Conservation (phyloP, 2,113 vertebrate species). For the Toxotes jaculatrix region DNA sequence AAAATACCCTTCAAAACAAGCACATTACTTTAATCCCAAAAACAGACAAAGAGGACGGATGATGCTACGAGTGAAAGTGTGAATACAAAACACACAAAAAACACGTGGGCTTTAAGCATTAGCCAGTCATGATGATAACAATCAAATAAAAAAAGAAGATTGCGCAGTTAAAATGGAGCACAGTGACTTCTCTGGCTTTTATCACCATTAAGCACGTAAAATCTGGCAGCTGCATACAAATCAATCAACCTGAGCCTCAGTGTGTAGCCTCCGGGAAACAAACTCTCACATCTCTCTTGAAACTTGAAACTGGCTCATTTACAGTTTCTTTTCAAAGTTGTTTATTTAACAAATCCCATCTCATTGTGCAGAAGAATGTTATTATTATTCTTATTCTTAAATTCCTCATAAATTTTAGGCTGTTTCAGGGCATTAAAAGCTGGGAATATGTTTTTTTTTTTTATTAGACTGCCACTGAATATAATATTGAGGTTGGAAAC, state of each 20-base stretch:
- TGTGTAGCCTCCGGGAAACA: not conserved
- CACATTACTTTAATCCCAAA: not conserved
- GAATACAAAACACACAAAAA: not conserved
- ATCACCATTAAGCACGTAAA: not conserved
- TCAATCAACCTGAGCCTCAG: slow-evolving; percentile 17
- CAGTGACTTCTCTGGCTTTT: not conserved
- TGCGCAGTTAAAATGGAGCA: not conserved
- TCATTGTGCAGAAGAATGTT: not conserved
- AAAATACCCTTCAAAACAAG: not conserved
- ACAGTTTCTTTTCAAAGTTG: not conserved
- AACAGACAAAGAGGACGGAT: not conserved
- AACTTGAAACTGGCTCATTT: slow-evolving; percentile 17
- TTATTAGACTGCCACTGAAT: not conserved
- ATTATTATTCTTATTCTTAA: not conserved
- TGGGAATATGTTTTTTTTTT: rapidly evolving
- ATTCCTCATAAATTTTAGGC: not conserved
- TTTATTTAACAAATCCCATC: not conserved
- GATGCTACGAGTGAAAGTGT: not conserved
- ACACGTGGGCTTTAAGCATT: not conserved
- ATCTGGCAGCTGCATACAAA: slow-evolving; percentile 4
- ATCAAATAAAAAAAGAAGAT: not conserved
- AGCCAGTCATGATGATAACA: not conserved
- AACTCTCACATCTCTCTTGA: slow-evolving; percentile 1
- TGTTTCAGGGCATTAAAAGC: slow-evolving; percentile 6
- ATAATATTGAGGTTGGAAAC: not conserved